A percentile compares a stretch with the other conserved stretches of the same genome.
These are phyloP conservation scores for Microctonus aethiopoides DNA, from an alignment of 2,888 invertebrate species.

Conservation along the genomic window DNA sequence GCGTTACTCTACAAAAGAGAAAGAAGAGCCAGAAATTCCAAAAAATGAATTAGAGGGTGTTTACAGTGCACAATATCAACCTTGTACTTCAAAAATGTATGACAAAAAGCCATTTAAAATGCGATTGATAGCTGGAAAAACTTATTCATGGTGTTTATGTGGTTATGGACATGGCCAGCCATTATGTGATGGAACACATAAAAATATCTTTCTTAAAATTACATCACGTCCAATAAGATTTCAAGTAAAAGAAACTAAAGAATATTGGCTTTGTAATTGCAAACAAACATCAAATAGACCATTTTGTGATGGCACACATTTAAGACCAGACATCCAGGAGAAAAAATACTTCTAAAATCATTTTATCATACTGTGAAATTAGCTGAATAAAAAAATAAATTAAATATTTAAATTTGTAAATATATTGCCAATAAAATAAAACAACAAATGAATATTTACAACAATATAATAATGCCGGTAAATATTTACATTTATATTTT, in stretches of 20 bases:
- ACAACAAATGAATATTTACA: too few relatives aligned
- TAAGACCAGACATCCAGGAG: conserved; percentile 76
- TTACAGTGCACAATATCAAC: conserved; percentile 75
- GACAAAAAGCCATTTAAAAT: conserved; percentile 92
- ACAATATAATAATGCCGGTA: too few relatives aligned
- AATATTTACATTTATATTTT: too few relatives aligned
- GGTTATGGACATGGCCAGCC: conserved; percentile 94
- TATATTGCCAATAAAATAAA: too few relatives aligned
- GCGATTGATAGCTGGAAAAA: conserved; percentile 74
- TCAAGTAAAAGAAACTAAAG: conserved; percentile 85
- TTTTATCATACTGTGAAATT: too few relatives aligned
- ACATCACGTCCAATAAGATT: conserved; percentile 84
- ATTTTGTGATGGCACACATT: conserved; percentile 97
- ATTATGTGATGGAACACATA: conserved; percentile 94
- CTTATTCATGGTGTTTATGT: conserved; percentile 87
- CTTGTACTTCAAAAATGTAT: conserved; percentile 80
- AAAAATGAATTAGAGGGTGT: conserved; percentile 73
- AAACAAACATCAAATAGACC: conserved; percentile 94
- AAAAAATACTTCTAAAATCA: conserved; percentile 9
- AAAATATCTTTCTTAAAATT: conserved; percentile 78
- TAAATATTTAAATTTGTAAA: too few relatives aligned
- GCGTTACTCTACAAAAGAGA: background rate
- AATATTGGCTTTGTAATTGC: conserved; percentile 98
- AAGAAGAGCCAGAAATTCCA: conserved; percentile 72
- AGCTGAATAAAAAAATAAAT: too few relatives aligned